Percentiles rank a stretch among this genome's conserved stretches.
Conservation (phyloP, 2,113 vertebrate genomes). For the Casuarius casuarius region DNA sequence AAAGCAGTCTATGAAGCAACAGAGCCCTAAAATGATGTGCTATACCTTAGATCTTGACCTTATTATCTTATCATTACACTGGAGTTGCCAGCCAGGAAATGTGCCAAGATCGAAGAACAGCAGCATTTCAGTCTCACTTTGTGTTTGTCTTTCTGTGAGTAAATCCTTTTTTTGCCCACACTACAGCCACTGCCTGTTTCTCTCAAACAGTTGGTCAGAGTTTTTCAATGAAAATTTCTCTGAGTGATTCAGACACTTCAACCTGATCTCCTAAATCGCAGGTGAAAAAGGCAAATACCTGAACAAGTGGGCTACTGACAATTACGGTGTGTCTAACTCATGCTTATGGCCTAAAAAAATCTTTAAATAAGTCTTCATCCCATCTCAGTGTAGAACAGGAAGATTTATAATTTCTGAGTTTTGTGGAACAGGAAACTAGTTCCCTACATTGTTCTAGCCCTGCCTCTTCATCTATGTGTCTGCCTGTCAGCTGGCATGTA, state of each 20-base stretch:
- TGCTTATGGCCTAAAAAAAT: background rate
- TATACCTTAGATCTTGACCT: constrained; percentile 34
- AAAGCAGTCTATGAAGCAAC: background rate
- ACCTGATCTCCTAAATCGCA: background rate
- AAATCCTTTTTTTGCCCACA: background rate
- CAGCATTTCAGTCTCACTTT: background rate
- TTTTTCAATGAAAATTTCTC: constrained; percentile 2
- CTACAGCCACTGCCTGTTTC: background rate
- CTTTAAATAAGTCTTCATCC: background rate
- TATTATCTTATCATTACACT: constrained; percentile 37
- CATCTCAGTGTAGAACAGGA: background rate
- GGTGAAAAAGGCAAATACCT: background rate
- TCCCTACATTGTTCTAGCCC: background rate
- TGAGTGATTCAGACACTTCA: background rate
- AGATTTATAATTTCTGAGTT: background rate
- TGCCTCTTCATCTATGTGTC: background rate
- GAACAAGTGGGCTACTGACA: background rate
- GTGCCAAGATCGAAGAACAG: constrained; percentile 14
- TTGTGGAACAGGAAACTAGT: background rate
- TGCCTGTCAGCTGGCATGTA: background rate
- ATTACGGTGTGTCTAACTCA: background rate
- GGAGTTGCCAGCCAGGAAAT: constrained; percentile 38
- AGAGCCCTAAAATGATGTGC: background rate
- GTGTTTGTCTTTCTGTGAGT: background rate
- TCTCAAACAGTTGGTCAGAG: background rate